phyloP scores from a whole-genome alignment of 2,888 invertebrate species.

The Capitulum mitella region DNA sequence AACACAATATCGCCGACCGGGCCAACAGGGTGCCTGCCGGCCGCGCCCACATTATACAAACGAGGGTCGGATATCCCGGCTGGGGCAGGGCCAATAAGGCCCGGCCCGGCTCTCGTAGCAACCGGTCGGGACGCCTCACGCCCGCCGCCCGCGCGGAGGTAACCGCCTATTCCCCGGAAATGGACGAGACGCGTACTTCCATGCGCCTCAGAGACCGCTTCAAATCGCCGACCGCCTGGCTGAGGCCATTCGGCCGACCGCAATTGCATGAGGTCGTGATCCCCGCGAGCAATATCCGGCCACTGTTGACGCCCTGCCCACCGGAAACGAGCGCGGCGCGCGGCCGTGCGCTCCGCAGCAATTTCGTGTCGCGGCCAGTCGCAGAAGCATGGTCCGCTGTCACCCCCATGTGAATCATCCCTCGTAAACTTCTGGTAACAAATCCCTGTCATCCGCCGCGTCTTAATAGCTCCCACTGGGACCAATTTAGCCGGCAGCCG shows the following conservation, averaged over 20 bases:
- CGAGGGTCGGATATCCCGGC: not conserved
- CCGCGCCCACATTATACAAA: not conserved
- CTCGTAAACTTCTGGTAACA: slow-evolving; percentile 9
- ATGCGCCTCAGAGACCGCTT: too few relatives aligned
- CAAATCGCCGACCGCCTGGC: too few relatives aligned
- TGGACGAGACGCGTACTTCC: too few relatives aligned
- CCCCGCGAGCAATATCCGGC: not conserved
- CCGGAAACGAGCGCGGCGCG: not conserved
- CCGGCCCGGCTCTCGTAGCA: not conserved
- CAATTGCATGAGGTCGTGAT: not conserved
- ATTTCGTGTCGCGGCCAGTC: not conserved
- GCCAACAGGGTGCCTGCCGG: not conserved
- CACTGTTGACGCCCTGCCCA: not conserved
- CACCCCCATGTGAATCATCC: not conserved
- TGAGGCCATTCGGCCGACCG: too few relatives aligned
- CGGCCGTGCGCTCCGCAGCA: not conserved
- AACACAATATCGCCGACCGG: not conserved
- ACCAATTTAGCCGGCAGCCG: slow-evolving; percentile 13
- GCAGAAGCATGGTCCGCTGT: not conserved
- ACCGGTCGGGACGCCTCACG: not conserved
- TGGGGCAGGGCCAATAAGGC: not conserved
- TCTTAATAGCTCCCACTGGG: not conserved
- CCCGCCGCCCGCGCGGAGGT: not conserved
- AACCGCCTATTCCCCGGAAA: too few relatives aligned
- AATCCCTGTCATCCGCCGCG: not conserved